Percentiles rank a stretch among this genome's conserved stretches.
Evolutionary conservation across 2,113 vertebrate genomes (phyloP).

Genomic region (Saguinus midas): DNA sequence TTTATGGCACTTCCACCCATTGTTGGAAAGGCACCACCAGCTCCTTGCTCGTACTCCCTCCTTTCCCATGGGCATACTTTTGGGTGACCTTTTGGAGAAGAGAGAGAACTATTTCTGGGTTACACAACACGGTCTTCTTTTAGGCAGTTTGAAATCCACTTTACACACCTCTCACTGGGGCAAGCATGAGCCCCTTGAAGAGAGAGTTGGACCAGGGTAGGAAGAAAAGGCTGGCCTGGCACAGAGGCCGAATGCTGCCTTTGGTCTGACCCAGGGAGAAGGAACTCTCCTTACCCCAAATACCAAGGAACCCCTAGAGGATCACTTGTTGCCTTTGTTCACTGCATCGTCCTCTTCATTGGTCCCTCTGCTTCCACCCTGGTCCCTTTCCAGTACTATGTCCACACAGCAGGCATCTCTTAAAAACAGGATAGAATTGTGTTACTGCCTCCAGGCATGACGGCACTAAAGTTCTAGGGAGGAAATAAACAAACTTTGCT

Average conservation of each 20-base stretch:
- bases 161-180: not conserved
- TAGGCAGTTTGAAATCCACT: not conserved
- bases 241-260: not conserved
- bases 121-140: not conserved
- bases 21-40: conserved; percentile 52
- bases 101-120: not conserved
- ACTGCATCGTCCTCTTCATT: accelerated
- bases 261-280: not conserved
- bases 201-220: not conserved
- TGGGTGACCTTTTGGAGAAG: conserved; percentile 38
- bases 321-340: not conserved
- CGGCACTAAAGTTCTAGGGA: not conserved
- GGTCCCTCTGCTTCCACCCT: not conserved
- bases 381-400: not conserved
- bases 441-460: not conserved
- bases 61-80: not conserved
- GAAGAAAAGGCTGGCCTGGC: not conserved
- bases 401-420: not conserved
- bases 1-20: conserved; percentile 32
- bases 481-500: conserved; percentile 52
- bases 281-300: not conserved
- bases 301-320: not conserved
- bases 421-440: not conserved
- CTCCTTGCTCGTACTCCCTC: not conserved
- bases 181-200: not conserved